Evolutionary conservation across 1,140 invertebrate genomes (phyloP), one percentile per base, ranked within the genome.

Genomic region (Lepidostoma basale): DNA sequence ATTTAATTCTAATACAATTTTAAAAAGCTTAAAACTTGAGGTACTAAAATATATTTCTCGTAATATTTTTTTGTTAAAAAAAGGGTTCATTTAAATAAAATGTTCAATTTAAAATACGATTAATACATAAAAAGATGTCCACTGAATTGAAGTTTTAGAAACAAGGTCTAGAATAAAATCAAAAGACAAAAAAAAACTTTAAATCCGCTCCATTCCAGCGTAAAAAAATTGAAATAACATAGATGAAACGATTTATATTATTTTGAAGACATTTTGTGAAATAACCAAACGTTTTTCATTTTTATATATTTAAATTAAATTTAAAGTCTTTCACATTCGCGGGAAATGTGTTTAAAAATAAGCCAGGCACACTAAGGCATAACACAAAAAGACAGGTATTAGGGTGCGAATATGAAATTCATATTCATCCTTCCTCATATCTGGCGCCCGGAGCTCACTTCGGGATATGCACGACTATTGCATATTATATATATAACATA

Each of bases 381-480:
- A 45, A 45, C 14, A 23, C 22, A 8, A n/a, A 62, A 23, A 45
- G 59, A 30, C 40, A 30, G 59, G 59, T 62, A 62, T 62, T 62
- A 62, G 25, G 45, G 59, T 16, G 16, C 25, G 59, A 42, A 44
- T 62, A 16, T 30, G 39, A 45, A 28, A 44, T 62, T 62, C 40
- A 39, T 30, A 62, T 62, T 62, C 40, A 25, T 62, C 40, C 28
- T 62, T 62, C 45, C 59, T 62, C 59, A 42, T 62, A 54, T 54
- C 49, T 54, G 26, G 49, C n/a, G 49, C 49, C 14, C 6, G 25
- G 25, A 6, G 26, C 26, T 54, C 25, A 12, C n/a, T 28, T 23
- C 16, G 23, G 22, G 26, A 54, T 30, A 54, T 54, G 49, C 49
- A 54, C 14, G 49, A 54, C 20, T 54, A 54, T 54, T 54, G 47